Evolutionary conservation across 35 echinoderm and acorn worm genomes (phyloP), one percentile per base, ranked within the genome.

Genomic region (Ophiothrix spiculata): DNA sequence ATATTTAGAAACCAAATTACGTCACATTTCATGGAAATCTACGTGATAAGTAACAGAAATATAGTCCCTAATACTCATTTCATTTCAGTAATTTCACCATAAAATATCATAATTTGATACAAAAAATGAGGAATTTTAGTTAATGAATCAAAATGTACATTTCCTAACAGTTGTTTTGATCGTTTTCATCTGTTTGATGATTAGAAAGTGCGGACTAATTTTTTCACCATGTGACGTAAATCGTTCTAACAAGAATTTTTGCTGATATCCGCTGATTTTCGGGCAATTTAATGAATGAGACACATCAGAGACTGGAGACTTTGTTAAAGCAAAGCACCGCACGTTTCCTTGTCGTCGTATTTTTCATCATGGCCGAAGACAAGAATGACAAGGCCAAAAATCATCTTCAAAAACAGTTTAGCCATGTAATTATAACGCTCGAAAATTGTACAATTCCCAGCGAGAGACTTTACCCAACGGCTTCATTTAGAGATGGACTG

Each of bases 361-460:
- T 33, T 60, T 82, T 21, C 80, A 97, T 87, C 83, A 97, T 97
- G 94, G 94, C 94, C 74, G 94, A 93, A 0, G 91, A 78, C 21
- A 90, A 90, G 36, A 91, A 83, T 74, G 83, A 89, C 64, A 21
- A 77, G 1, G 75, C 35, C 10, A 80, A 80, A 40, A 39, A 32
- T 28, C 81, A 56, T 35, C 78, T 75, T 56, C 81, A 81, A 88
- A 94, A 64, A 90, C 86, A 78, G 19, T 99, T 91, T 75, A 90
- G 96, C 82, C 82, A 89, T n/a, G 96, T 99, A 8, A 80, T 99
- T 38, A 99, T 99, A 80, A 94, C 91, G 0, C 56, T 99, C 35
- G 92, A 99, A 84, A 99, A 99, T 90, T 94, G 93, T 83, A 85
- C 91, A 1, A 88, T 99, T 76, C 89, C 93, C 19, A 39, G 39